Evolutionary conservation across 2,797 vertebrate genomes (phyloP).

Genomic region (Sparus aurata): DNA sequence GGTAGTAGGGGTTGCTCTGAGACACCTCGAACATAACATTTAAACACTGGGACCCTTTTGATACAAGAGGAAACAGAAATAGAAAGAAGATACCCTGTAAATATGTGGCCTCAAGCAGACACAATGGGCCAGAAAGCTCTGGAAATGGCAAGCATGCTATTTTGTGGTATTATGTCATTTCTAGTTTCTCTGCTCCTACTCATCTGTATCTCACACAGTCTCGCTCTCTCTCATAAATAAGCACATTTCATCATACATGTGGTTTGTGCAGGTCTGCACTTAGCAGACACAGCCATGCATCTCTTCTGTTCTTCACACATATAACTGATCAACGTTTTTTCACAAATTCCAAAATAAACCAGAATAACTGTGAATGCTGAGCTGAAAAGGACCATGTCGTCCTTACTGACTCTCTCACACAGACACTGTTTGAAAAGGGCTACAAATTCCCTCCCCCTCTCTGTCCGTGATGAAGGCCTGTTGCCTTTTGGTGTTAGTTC

Average conservation of each 20-base stretch:
- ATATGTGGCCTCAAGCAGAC: neutral
- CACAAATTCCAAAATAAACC: neutral
- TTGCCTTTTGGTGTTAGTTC: constrained; percentile 50
- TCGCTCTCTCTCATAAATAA: neutral
- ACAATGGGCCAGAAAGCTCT: no score
- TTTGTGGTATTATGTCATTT: neutral
- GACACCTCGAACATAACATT: no score
- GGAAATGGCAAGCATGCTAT: neutral
- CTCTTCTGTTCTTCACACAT: neutral
- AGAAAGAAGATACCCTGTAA: neutral
- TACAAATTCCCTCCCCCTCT: neutral
- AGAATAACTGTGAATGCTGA: neutral
- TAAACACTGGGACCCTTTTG: neutral
- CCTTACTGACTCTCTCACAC: neutral
- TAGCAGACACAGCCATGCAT: neutral
- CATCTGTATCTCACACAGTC: neutral
- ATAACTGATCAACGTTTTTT: neutral
- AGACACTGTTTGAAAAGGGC: no score
- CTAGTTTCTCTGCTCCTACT: neutral
- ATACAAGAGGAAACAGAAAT: neutral
- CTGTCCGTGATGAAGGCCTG: constrained; percentile 12
- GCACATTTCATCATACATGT: neutral
- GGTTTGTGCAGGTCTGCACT: neutral
- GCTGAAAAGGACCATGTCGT: neutral
- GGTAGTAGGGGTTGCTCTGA: no score